Conservation (phyloP, 2,797 vertebrate species). For the Enoplosus armatus region DNA sequence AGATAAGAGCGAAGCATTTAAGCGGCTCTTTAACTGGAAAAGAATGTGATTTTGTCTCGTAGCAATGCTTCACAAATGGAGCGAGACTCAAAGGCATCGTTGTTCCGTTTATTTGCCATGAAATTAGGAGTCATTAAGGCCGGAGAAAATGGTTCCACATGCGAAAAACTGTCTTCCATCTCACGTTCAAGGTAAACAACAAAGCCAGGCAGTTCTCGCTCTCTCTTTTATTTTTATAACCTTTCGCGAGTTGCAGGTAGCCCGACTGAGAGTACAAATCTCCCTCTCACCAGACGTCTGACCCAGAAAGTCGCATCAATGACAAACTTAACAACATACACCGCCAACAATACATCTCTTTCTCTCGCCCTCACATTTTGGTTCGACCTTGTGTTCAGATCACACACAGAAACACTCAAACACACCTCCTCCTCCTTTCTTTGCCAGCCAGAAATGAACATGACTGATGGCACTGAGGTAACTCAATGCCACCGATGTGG, state of each 20-base stretch:
- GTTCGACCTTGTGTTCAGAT: slow-evolving; percentile 50
- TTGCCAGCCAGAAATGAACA: slow-evolving; percentile 39
- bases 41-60: slow-evolving; percentile 73
- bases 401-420: neutral
- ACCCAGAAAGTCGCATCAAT: slow-evolving; percentile 54
- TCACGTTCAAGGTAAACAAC: slow-evolving; percentile 77
- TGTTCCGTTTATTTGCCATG: slow-evolving; percentile 81
- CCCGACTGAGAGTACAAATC: slow-evolving; percentile 38
- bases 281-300: slow-evolving; percentile 31
- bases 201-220: slow-evolving; percentile 34
- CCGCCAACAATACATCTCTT: slow-evolving; percentile 36
- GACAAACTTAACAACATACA: slow-evolving; percentile 49
- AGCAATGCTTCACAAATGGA: slow-evolving; percentile 62
- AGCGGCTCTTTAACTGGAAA: slow-evolving; percentile 64
- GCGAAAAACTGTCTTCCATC: slow-evolving; percentile 68
- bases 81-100: slow-evolving; percentile 78
- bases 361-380: neutral
- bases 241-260: slow-evolving; percentile 34
- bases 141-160: slow-evolving; percentile 77
- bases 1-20: slow-evolving; percentile 77
- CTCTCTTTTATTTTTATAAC: slow-evolving; percentile 47
- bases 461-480: slow-evolving; percentile 57
- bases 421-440: slow-evolving; percentile 13
- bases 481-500: slow-evolving; percentile 42
- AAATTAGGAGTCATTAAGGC: slow-evolving; percentile 83